Conservation (phyloP, 2,888 invertebrate genomes). For the Spilarctia lutea region DNA sequence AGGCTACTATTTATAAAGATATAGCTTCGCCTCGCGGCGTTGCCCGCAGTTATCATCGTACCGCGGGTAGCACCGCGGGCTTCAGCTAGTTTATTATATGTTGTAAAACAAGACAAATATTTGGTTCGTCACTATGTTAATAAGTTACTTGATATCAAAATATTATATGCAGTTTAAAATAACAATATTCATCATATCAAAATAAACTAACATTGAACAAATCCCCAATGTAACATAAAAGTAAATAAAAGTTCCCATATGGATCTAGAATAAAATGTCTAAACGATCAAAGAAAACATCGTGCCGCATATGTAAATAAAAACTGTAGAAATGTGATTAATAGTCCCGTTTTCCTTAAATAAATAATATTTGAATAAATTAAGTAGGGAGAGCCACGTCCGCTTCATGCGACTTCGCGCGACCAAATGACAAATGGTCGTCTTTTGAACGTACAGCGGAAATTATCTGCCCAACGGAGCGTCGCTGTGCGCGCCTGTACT, state of each 20-base stretch:
- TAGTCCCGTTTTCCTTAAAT: constrained; percentile 85
- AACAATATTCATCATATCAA: too few species aligned
- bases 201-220: neutral
- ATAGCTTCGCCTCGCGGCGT: too few species aligned
- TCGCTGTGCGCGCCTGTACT: constrained; percentile 80
- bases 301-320: constrained; percentile 81
- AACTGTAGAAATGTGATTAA: constrained; percentile 84
- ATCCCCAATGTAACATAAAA: constrained; percentile 21
- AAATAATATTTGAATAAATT: constrained; percentile 86
- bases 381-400: constrained; percentile 80
- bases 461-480: constrained; percentile 85
- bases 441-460: constrained; percentile 85
- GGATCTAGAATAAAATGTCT: constrained; percentile 72
- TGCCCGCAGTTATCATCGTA: too few species aligned
- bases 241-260: constrained; percentile 62
- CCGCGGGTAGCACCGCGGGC: too few species aligned
- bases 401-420: constrained; percentile 78
- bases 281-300: constrained; percentile 78
- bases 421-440: constrained; percentile 84
- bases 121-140: too few species aligned
- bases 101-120: too few species aligned
- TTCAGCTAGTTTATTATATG: too few species aligned
- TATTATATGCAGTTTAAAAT: too few species aligned
- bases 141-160: too few species aligned
- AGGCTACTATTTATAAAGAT: too few species aligned